Percentiles rank a stretch among this genome's conserved stretches.
phyloP scores from a whole-genome alignment of 2,797 vertebrate species.

The Sebastes trivittatus region DNA sequence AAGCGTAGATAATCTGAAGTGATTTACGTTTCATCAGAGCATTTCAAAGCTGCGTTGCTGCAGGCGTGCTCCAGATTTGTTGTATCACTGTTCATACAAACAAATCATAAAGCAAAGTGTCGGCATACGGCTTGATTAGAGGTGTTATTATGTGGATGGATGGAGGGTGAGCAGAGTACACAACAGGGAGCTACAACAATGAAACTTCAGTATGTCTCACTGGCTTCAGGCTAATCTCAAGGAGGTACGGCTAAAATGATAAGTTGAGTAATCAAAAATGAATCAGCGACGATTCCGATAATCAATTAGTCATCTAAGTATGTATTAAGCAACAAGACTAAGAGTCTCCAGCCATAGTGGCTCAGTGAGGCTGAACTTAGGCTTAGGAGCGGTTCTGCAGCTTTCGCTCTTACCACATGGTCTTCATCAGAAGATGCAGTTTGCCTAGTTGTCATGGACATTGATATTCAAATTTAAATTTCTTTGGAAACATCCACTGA shows the following conservation, averaged over 20 bases:
- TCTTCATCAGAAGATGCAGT: not conserved
- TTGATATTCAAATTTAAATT: not conserved
- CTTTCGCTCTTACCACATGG: not conserved
- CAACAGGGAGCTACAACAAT: not conserved
- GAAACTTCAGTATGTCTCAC: not conserved
- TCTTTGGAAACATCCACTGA: not conserved
- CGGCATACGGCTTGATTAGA: conserved; percentile 43
- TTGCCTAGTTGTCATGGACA: not conserved
- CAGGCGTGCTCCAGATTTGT: conserved; percentile 42
- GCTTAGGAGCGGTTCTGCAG: not conserved
- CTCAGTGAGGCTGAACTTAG: not conserved
- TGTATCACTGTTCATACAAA: conserved; percentile 49
- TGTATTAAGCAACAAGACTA: not conserved
- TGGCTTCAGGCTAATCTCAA: not conserved
- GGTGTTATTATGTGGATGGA: conserved; percentile 15
- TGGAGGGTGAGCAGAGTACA: conserved; percentile 11
- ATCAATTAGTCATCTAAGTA: not conserved
- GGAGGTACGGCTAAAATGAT: not conserved
- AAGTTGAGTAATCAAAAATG: not conserved
- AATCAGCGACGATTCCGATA: not conserved
- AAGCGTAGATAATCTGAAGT: conserved; percentile 34
- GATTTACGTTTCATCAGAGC: conserved; percentile 44
- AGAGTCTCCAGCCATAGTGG: not conserved
- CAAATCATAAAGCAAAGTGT: conserved; percentile 41
- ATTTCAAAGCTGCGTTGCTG: conserved; percentile 31